Percentiles rank a stretch among this genome's conserved stretches.
Conservation (phyloP, 2,888 invertebrate genomes). For the Catocala fraxini region DNA sequence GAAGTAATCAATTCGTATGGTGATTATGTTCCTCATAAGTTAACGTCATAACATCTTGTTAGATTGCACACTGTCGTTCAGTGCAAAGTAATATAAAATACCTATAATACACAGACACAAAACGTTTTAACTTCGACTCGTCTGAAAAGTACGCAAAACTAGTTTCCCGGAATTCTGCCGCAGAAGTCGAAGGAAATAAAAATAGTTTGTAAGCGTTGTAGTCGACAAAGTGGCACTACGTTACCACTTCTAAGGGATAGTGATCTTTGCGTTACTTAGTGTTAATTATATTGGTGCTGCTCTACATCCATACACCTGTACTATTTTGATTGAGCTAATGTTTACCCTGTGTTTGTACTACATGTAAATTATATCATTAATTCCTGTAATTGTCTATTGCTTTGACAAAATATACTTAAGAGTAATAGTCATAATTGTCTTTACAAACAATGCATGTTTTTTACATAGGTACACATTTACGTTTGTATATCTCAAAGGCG, state of each 20-base stretch:
- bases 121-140: not conserved
- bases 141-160: not conserved
- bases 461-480: no score
- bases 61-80: not conserved
- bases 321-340: no score
- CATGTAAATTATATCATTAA: no score
- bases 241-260: not conserved
- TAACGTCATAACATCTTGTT: not conserved
- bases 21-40: not conserved
- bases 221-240: not conserved
- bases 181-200: constrained; percentile 1
- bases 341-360: no score
- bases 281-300: not conserved
- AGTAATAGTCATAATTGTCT: no score
- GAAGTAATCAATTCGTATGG: constrained; percentile 2
- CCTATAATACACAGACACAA: not conserved
- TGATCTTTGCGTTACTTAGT: not conserved
- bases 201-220: not conserved
- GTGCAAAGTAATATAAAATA: not conserved
- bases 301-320: not conserved
- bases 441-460: no score
- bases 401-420: no score
- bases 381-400: no score
- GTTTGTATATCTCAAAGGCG: no score
- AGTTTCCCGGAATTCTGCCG: not conserved